Evolutionary conservation across 2,113 vertebrate genomes (phyloP).

Genomic region (Anguilla rostrata): DNA sequence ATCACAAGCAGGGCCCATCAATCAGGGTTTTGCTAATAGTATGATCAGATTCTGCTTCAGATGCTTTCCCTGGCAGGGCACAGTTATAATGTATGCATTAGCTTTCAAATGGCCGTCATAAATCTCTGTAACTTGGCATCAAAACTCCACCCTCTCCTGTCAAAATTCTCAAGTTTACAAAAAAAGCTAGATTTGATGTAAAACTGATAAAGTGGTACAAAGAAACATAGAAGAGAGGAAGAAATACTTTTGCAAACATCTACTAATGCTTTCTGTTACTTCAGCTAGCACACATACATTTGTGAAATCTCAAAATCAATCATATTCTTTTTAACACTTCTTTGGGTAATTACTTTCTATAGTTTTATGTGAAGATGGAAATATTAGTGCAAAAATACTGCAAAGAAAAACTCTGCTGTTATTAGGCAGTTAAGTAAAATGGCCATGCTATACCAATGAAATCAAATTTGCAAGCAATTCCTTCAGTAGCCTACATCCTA

Average conservation of each 20-base stretch:
- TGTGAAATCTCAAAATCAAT: not conserved
- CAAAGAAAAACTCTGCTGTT: not conserved
- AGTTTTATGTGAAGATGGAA: not conserved
- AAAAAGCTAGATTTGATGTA: not conserved
- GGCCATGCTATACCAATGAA: not conserved
- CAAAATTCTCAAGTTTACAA: conserved; percentile 9
- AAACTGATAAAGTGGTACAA: not conserved
- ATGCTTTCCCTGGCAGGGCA: not conserved
- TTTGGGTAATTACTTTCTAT: not conserved
- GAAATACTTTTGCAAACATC: not conserved
- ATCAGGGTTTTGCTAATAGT: not conserved
- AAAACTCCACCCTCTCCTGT: not conserved
- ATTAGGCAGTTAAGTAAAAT: not conserved
- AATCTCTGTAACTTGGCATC: not conserved
- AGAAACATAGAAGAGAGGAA: not conserved
- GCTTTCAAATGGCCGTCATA: not conserved
- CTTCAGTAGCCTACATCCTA: not conserved
- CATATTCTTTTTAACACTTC: not conserved
- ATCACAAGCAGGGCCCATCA: conserved; percentile 7
- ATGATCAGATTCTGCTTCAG: conserved; percentile 1
- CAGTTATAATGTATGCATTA: conserved; percentile 14
- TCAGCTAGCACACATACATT: not conserved
- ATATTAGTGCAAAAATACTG: not conserved
- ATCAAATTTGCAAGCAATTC: not conserved
- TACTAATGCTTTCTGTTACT: not conserved